Percentiles rank a stretch among this genome's conserved stretches.
phyloP scores from a whole-genome alignment of 2,797 vertebrate species.

The Semaprochilodus insignis region DNA sequence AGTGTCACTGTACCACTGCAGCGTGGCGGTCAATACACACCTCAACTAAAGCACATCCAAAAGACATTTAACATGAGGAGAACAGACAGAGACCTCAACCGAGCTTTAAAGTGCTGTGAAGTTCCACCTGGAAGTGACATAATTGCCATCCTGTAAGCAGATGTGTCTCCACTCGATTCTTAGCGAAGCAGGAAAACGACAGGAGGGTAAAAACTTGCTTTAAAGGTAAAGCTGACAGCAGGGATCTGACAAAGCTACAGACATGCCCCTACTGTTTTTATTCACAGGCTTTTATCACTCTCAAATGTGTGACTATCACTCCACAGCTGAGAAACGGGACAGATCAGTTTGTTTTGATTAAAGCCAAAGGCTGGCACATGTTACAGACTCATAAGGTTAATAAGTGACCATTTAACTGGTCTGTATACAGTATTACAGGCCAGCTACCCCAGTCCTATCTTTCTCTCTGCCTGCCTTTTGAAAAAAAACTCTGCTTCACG shows the following conservation, averaged over 20 bases:
- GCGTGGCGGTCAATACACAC: slow-evolving; percentile 6
- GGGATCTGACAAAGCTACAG: slow-evolving; percentile 25
- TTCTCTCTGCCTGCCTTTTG: neutral
- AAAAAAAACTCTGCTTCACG: slow-evolving; percentile 9
- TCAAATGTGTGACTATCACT: slow-evolving; percentile 19
- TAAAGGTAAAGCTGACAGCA: slow-evolving; percentile 38
- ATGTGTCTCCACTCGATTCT: neutral
- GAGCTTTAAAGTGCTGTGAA: neutral
- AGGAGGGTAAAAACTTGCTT: slow-evolving; percentile 25
- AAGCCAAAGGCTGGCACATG: slow-evolving; percentile 8
- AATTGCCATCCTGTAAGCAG: slow-evolving; percentile 13
- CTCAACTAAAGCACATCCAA: neutral
- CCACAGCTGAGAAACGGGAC: slow-evolving; percentile 18
- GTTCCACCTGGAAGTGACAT: slow-evolving; percentile 7
- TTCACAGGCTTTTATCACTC: slow-evolving; percentile 41
- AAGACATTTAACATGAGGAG: slow-evolving; percentile 5
- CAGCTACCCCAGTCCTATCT: neutral
- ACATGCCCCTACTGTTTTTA: slow-evolving; percentile 33
- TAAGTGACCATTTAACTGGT: neutral
- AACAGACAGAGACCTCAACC: neutral
- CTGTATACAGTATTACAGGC: slow-evolving; percentile 4
- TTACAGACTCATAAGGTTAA: slow-evolving; percentile 5
- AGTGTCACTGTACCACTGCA: neutral
- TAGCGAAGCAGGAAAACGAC: neutral
- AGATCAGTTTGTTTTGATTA: slow-evolving; percentile 9